Conservation (phyloP, 2,888 invertebrate genomes). For the Nemoura dubitans region DNA sequence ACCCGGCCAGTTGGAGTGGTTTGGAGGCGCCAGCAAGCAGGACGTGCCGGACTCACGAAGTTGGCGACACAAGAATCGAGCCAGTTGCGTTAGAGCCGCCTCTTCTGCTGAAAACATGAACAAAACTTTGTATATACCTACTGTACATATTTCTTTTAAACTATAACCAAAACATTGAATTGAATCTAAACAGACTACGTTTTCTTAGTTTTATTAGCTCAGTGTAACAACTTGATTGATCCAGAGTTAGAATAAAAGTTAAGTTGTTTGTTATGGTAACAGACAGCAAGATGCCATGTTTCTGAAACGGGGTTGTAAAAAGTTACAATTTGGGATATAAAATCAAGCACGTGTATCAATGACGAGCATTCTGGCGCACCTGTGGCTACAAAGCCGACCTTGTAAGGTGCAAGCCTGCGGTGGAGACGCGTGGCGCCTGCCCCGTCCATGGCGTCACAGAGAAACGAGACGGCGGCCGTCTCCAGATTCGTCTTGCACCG, state of each 20-base stretch:
- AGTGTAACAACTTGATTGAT: too few species aligned
- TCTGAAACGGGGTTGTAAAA: too few species aligned
- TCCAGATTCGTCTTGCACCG: conserved; percentile 64
- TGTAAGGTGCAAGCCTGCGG: conserved; percentile 78
- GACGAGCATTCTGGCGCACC: conserved; percentile 41
- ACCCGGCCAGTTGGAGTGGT: conserved; percentile 55
- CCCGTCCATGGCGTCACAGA: conserved; percentile 69
- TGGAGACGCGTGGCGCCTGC: conserved; percentile 68
- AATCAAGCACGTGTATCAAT: conserved; percentile 24
- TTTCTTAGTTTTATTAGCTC: too few species aligned
- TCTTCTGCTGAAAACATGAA: conserved; percentile 54
- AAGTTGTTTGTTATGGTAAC: too few species aligned
- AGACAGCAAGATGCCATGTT: too few species aligned
- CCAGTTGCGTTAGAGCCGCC: conserved; percentile 65
- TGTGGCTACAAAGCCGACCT: conserved; percentile 69
- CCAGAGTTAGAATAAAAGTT: too few species aligned
- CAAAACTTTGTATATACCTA: too few species aligned
- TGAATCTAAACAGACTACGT: too few species aligned
- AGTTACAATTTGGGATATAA: too few species aligned
- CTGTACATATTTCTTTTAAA: too few species aligned
- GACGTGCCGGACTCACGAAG: conserved; percentile 62
- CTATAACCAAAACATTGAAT: too few species aligned
- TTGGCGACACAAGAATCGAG: conserved; percentile 66
- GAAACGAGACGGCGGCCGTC: conserved; percentile 64
- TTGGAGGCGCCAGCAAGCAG: conserved; percentile 57